These are phyloP conservation scores for Pseudochaenichthys georgianus DNA, from an alignment of 2,797 vertebrate genomes.

Conservation along the genomic window DNA sequence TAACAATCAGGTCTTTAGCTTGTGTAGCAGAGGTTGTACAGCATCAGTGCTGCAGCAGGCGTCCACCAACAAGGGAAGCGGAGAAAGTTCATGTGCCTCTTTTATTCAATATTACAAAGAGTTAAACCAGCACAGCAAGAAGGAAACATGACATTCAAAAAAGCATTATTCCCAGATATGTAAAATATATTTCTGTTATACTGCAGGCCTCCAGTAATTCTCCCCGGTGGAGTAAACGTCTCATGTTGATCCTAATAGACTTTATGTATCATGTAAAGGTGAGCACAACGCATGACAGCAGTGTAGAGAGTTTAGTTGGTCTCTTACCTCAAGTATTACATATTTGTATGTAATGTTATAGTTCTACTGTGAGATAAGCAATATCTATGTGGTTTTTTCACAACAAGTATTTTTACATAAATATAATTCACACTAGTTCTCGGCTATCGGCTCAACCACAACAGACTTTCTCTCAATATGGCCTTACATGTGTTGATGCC, in stretches of 20 bases:
- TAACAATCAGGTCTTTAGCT: constrained; percentile 28
- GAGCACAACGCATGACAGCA: constrained; percentile 11
- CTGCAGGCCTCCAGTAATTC: constrained; percentile 20
- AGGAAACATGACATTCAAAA: background rate
- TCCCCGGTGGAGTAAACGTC: constrained; percentile 42
- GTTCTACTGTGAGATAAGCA: constrained; percentile 15
- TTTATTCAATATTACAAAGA: constrained; percentile 30
- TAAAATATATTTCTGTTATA: constrained; percentile 9
- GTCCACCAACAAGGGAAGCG: constrained; percentile 60
- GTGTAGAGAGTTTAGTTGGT: constrained; percentile 22
- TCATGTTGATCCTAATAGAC: constrained; percentile 25
- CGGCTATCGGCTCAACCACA: constrained; percentile 12
- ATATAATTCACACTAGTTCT: constrained; percentile 5
- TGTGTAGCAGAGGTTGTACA: constrained; percentile 29
- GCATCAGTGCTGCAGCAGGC: constrained; percentile 34
- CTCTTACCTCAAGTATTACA: constrained; percentile 59
- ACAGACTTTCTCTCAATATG: constrained; percentile 27
- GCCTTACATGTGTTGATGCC: constrained; percentile 19
- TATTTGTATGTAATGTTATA: constrained; percentile 10
- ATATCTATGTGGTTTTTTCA: constrained; percentile 10
- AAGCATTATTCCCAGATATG: background rate
- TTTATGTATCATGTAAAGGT: constrained; percentile 19
- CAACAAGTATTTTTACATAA: constrained; percentile 5
- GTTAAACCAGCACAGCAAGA: constrained; percentile 32
- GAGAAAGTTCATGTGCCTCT: constrained; percentile 37